Percentiles rank a stretch among this genome's conserved stretches.
Evolutionary conservation across 2,888 invertebrate species (phyloP).

Genomic region (Aricia artaxerxes): DNA sequence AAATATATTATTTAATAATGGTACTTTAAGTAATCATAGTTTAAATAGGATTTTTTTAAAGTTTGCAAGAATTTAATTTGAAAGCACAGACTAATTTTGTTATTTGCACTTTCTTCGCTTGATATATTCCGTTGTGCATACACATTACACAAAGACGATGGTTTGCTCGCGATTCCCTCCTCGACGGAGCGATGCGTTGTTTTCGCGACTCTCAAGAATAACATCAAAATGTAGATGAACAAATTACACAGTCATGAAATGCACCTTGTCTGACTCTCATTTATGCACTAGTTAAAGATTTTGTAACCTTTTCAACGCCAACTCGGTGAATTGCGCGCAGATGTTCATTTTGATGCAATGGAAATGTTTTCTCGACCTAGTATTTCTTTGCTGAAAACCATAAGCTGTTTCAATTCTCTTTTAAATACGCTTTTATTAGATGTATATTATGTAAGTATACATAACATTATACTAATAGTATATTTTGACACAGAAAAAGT

Average conservation of each 20-base stretch:
- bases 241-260: constrained; percentile 48
- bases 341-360: neutral
- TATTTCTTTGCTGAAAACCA: neutral
- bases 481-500: too few relatives aligned
- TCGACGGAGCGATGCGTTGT: constrained; percentile 36
- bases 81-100: constrained; percentile 7
- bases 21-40: too few relatives aligned
- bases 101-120: constrained; percentile 27
- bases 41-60: too few relatives aligned
- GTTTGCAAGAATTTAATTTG: neutral
- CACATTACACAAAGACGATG: constrained; percentile 24
- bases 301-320: neutral
- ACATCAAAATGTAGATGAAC: constrained; percentile 50
- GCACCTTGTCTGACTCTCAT: constrained; percentile 37
- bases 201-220: constrained; percentile 48
- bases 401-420: too few relatives aligned
- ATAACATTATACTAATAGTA: too few relatives aligned
- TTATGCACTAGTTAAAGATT: constrained; percentile 38
- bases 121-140: constrained; percentile 28
- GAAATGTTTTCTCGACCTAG: neutral
- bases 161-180: neutral
- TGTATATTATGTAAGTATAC: too few relatives aligned
- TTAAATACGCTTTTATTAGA: too few relatives aligned
- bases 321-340: neutral
- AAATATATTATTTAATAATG: too few relatives aligned